Conservation (phyloP, 2,113 vertebrate genomes). For the Macrotus californicus region DNA sequence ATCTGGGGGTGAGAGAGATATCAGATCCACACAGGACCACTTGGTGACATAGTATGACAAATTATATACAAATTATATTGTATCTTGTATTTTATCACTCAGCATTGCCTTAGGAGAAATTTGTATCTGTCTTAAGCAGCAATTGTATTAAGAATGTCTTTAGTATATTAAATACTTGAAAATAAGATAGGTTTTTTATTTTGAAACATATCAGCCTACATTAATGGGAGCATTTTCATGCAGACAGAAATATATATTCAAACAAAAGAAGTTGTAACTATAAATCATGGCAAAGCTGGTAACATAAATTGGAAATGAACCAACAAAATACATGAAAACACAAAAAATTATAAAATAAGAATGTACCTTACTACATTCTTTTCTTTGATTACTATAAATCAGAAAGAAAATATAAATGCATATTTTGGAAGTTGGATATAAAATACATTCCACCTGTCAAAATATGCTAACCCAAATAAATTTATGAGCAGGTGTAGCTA, state of each 20-base stretch:
- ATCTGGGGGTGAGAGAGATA: background rate
- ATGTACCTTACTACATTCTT: background rate
- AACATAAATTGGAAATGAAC: slow-evolving; percentile 21
- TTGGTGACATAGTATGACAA: background rate
- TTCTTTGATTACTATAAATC: slow-evolving; percentile 20
- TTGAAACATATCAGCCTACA: background rate
- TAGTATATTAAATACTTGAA: slow-evolving; percentile 13
- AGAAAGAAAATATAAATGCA: background rate
- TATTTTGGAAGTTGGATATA: background rate
- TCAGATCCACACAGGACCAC: background rate
- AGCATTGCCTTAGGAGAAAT: background rate
- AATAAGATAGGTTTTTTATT: slow-evolving; percentile 28
- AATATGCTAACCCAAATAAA: background rate
- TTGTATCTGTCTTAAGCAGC: background rate
- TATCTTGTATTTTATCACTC: background rate
- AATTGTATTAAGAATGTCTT: background rate
- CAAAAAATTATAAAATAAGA: slow-evolving; percentile 3
- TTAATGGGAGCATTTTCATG: slow-evolving; percentile 35
- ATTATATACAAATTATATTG: background rate
- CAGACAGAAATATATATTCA: slow-evolving; percentile 10
- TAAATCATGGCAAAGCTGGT: background rate
- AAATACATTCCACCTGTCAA: slow-evolving; percentile 23
- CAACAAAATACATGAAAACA: slow-evolving; percentile 37
- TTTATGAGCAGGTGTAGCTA: background rate
- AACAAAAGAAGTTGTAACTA: background rate